Evolutionary conservation across 2,888 invertebrate genomes (phyloP).

Genomic region (Pheosia gnoma): DNA sequence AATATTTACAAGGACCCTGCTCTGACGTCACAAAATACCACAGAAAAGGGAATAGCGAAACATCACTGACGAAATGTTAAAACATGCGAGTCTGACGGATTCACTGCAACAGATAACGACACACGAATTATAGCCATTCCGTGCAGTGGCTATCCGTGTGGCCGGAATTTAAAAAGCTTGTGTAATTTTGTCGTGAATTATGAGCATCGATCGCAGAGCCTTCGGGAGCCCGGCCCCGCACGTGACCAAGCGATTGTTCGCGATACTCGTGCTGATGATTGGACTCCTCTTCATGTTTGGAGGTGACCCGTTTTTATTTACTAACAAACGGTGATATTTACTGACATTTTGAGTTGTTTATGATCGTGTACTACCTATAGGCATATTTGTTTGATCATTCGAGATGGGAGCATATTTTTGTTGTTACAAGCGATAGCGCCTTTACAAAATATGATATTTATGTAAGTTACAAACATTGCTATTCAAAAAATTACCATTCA

Average conservation of each 20-base stretch:
- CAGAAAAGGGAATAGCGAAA: conserved; percentile 30
- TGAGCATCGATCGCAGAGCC: conserved; percentile 59
- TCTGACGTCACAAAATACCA: conserved; percentile 3
- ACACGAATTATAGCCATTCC: conserved; percentile 49
- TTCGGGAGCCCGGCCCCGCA: conserved; percentile 60
- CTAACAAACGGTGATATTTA: conserved; percentile 26
- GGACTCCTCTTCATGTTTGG: conserved; percentile 70
- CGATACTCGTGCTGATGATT: conserved; percentile 62
- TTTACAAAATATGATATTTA: too few species aligned
- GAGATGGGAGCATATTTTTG: too few species aligned
- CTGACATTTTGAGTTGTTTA: not conserved
- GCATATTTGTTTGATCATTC: too few species aligned
- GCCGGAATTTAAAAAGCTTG: conserved; percentile 17
- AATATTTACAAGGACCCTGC: too few species aligned
- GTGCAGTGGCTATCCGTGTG: conserved; percentile 28
- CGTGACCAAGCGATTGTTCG: conserved; percentile 65
- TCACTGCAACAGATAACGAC: conserved; percentile 63
- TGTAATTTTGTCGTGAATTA: conserved; percentile 29
- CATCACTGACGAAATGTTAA: conserved; percentile 26
- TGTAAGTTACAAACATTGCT: too few species aligned
- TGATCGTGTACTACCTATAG: too few species aligned
- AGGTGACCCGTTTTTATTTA: conserved; percentile 60
- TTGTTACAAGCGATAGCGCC: too few species aligned
- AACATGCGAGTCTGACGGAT: conserved; percentile 34
- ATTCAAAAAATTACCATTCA: too few species aligned